Percentiles rank a stretch among this genome's conserved stretches.
Evolutionary conservation across 2,797 vertebrate species (phyloP).

Genomic region (Xiphorhynchus erythropygius): DNA sequence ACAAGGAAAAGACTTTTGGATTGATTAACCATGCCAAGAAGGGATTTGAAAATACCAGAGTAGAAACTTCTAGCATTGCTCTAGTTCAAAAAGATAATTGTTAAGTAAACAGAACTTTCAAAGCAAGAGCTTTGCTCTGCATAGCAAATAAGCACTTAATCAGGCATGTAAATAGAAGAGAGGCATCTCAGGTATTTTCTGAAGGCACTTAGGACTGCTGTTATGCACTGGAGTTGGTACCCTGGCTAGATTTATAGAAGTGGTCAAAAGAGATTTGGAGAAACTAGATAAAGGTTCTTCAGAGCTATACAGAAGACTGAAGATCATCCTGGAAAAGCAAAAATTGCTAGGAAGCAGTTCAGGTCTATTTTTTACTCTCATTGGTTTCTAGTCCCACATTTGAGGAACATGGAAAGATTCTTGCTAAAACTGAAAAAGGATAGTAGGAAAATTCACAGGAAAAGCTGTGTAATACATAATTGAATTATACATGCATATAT

Average conservation of each 20-base stretch:
- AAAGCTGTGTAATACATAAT: background rate
- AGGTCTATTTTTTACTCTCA: background rate
- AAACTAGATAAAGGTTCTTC: background rate
- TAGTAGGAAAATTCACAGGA: background rate
- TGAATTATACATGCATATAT: background rate
- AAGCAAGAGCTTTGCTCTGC: conserved; percentile 45
- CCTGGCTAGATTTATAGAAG: background rate
- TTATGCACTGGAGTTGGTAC: background rate
- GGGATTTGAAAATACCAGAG: conserved; percentile 45
- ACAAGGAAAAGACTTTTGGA: background rate
- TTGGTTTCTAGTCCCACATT: background rate
- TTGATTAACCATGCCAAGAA: conserved; percentile 5
- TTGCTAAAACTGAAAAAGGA: background rate
- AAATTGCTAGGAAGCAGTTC: background rate
- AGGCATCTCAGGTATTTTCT: conserved; percentile 63
- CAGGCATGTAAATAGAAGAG: conserved; percentile 44
- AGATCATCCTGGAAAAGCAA: background rate
- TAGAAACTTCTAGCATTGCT: conserved; percentile 30
- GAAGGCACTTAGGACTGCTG: conserved; percentile 25
- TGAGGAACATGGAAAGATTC: background rate
- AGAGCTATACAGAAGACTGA: background rate
- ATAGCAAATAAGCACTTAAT: conserved; percentile 54
- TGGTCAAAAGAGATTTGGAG: background rate
- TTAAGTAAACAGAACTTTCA: conserved; percentile 54
- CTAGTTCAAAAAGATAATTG: conserved; percentile 46